A percentile compares a stretch with the other conserved stretches of the same genome.
phyloP scores from a whole-genome alignment of 2,113 vertebrate genomes.

The Silurus glanis region DNA sequence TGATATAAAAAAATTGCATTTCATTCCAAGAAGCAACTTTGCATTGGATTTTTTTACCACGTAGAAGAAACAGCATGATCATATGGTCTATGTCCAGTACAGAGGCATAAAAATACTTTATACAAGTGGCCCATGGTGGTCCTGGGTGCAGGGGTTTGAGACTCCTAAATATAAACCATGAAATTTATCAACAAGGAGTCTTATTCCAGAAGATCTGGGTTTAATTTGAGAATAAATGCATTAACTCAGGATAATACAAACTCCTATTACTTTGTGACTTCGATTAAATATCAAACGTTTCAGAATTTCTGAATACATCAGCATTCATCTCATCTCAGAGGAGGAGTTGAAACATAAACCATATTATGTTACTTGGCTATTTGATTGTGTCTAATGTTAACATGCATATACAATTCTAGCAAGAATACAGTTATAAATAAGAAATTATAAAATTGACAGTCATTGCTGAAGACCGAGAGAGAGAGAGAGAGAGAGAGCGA shows the following conservation, averaged over 20 bases:
- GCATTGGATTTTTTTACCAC: too few species aligned
- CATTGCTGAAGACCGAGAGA: neutral
- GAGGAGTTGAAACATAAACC: neutral
- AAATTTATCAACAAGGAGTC: too few species aligned
- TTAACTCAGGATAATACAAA: neutral
- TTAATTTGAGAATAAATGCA: neutral
- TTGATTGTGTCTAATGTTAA: neutral
- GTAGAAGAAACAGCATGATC: too few species aligned
- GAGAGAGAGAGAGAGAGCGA: neutral
- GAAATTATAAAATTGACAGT: neutral
- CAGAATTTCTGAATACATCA: neutral
- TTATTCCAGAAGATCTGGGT: neutral
- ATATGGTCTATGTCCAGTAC: too few species aligned
- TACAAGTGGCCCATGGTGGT: too few species aligned
- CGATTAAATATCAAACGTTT: neutral
- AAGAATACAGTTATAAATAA: neutral
- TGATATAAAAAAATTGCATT: too few species aligned
- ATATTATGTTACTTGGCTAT: neutral
- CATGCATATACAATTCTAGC: neutral
- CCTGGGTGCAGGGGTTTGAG: too few species aligned
- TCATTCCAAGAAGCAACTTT: too few species aligned
- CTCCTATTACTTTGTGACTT: neutral
- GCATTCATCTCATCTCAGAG: neutral
- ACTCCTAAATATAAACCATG: too few species aligned
- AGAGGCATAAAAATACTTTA: neutral